Conservation (phyloP, 2,113 vertebrate species). For the Symphodus melops region DNA sequence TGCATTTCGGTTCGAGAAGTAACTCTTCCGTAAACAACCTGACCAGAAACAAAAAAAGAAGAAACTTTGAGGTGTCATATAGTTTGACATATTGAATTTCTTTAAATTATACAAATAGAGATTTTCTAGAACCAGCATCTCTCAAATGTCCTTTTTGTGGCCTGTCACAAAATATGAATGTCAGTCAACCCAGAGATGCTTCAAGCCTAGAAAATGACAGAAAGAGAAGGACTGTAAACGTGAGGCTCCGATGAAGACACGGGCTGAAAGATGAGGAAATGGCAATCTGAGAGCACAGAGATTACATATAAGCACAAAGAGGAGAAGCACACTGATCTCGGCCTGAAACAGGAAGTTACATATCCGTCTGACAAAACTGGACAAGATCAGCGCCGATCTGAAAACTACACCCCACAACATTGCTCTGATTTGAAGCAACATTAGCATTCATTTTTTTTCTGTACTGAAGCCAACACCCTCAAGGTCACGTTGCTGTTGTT, state of each 20-base stretch:
- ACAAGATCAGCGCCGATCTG: slow-evolving; percentile 4
- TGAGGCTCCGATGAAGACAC: not conserved
- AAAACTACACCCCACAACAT: not conserved
- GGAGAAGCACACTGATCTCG: not conserved
- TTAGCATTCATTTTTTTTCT: not conserved
- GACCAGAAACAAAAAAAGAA: slow-evolving; percentile 13
- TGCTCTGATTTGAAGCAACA: slow-evolving; percentile 5
- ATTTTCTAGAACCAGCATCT: slow-evolving; percentile 41
- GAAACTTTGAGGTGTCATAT: not conserved
- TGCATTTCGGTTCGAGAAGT: slow-evolving; percentile 40
- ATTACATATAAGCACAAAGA: slow-evolving; percentile 6
- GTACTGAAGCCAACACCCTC: not conserved
- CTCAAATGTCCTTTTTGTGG: slow-evolving; percentile 33
- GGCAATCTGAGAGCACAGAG: slow-evolving; percentile 19
- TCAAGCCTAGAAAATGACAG: slow-evolving; percentile 72
- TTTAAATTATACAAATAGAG: slow-evolving; percentile 51
- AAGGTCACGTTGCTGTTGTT: not conserved
- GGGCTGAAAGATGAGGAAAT: not conserved
- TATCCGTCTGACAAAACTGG: not conserved
- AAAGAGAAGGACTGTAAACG: slow-evolving; percentile 21
- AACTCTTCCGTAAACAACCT: slow-evolving; percentile 42
- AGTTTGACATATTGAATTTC: slow-evolving; percentile 6
- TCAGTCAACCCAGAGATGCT: slow-evolving; percentile 65
- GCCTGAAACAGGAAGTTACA: not conserved
- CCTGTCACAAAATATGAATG: slow-evolving; percentile 36